Base-by-base conservation (phyloP, 2,888 invertebrate genomes). In the Galerucella calmariensis region DNA sequence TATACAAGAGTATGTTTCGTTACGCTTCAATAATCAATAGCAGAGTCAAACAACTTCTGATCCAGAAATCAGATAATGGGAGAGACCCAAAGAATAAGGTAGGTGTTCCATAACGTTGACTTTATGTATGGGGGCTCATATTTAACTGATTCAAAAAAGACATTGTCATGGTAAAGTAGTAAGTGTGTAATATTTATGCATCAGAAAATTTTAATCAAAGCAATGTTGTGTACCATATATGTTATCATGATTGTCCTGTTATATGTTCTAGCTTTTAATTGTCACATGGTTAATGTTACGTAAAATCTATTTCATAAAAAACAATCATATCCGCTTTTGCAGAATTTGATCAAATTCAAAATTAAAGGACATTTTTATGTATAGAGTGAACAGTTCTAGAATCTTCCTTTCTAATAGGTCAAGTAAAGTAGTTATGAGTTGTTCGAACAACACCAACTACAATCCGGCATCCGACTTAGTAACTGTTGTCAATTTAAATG, bases 21-120 rank as follows among this genome's bases (percentile, higher is more conserved):
- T 56, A 56, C 8, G 56, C 56, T 16, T 56, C 56, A 56, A 56
- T 56, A 56, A 16, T 56, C 20, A 56, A 56, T 56, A 56, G 20
- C 56, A 20, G 56, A 20, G 20, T 56, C 16, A 56, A 56, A 56
- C 56, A 20, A 56, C 56, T 56, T 56, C 10, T 56, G 56, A 56
- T 20, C 56, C 56, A 20, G 56, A 56, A 10, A 56, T 56, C 20
- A 56, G 2, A 56, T 16, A 56, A 56, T 56, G 56, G 16, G 20
- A 20, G 56, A 56, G 20, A 8, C 16, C 20, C 56, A 56, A 20
- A 56, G 20, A 56, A 3, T 56, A 56, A 56, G 56, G 56, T 56
- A 56, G 56, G 56, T 56, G 56, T 56, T 53, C 56, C 11, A 56
- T 56, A 56, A 56, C 10, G 56, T 56, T 56, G 56, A 56, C 56